Conservation (phyloP, 2,797 vertebrate genomes). For the Phoebastria nigripes region DNA sequence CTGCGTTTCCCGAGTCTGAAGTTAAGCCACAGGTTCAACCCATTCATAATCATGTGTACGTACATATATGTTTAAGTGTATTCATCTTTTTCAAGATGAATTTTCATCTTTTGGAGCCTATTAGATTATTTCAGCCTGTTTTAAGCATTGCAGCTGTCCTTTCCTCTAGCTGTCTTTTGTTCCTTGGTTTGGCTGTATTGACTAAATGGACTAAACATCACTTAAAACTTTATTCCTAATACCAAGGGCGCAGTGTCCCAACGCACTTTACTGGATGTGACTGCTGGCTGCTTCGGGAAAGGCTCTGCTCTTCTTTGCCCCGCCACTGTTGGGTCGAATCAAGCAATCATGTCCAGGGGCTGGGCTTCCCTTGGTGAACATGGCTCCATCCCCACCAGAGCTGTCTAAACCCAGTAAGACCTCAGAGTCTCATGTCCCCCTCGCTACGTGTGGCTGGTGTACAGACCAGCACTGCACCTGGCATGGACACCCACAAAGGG, state of each 20-base stretch:
- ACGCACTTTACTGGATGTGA: accelerated
- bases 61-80: background rate
- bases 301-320: background rate
- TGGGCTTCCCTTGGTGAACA: accelerated
- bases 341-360: accelerated
- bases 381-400: background rate
- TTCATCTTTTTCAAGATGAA: background rate
- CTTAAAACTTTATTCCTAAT: background rate
- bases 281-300: accelerated
- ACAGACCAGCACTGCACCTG: background rate
- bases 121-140: background rate
- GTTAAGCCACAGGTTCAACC: background rate
- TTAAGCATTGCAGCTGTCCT: background rate
- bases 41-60: background rate
- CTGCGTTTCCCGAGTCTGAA: background rate
- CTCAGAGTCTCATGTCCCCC: background rate
- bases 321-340: background rate
- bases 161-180: background rate
- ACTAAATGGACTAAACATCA: background rate
- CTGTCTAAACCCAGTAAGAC: background rate
- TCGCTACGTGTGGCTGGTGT: accelerated
- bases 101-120: background rate
- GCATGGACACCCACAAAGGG: background rate
- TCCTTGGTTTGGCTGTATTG: background rate
- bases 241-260: background rate